Base-by-base conservation (phyloP, 2,113 vertebrate genomes). In the Oryzias javanicus region DNA sequence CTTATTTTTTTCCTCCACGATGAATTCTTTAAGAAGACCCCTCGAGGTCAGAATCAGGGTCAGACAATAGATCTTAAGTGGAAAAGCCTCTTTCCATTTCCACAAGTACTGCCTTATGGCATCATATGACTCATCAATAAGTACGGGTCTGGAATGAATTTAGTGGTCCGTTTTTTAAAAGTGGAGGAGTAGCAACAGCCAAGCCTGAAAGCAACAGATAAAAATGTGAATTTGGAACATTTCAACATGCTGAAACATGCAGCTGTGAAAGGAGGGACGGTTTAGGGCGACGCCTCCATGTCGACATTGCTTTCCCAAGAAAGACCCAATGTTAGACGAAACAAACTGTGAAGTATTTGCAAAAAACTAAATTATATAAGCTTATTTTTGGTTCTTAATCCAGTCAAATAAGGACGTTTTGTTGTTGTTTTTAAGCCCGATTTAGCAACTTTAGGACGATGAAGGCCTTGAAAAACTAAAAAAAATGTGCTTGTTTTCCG, bases 101-200 rank as follows among this genome's bases (percentile, higher is more conserved):
- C 17, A n/a, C 57, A 66, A 61, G 42, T 76, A 54, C 62, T 60
- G 14, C 49, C 50, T 42, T 49, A 15, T 49, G 25, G 35, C 44
- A 59, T 49, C 20, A 69, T 50, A 74, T 46, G 72, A 83, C 35
- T 75, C 68, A 79, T 64, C 63, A 52, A 49, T 74, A 66, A 64
- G 55, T 8, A 59, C 40, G 8, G 29, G 5, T 46, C 15, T 22
- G 14, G 0, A 20, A 46, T 70, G 45, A 7, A 44, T 57, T 47
- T 2, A 1, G 44, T 42, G 52, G 12, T 7, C 49, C 57, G 48
- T 49, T 52, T 17, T 16, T 64, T 62, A 65, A 64, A 22, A 24
- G 56, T 61, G 20, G 46, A 8, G 13, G 15, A 74, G 62, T 44
- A 59, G 78, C 70, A 17, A 19, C 17, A 55, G 58, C n/a, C 8